Evolutionary conservation across 2,113 vertebrate species (phyloP).

Genomic region (Halcyon senegalensis): DNA sequence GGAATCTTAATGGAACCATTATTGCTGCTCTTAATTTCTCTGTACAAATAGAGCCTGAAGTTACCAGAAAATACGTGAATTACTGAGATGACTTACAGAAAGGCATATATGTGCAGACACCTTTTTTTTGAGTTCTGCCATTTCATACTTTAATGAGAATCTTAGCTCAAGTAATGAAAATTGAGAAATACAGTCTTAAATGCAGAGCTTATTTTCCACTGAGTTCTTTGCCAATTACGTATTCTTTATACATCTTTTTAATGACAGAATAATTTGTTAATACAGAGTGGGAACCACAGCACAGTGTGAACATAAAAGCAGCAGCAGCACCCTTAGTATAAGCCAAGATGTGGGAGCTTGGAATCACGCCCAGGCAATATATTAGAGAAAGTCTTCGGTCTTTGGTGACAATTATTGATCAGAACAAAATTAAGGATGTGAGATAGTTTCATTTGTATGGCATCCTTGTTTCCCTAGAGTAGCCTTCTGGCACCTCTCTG

Average conservation of each 20-base stretch:
- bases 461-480: background rate
- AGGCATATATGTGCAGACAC: background rate
- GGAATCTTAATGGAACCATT: background rate
- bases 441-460: background rate
- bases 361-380: background rate
- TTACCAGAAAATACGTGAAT: background rate
- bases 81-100: background rate
- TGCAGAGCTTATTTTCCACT: background rate
- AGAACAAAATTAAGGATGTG: constrained; percentile 22
- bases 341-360: constrained; percentile 46
- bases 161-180: constrained; percentile 19
- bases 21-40: background rate
- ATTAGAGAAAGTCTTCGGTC: constrained; percentile 13
- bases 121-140: background rate
- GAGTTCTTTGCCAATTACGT: constrained; percentile 18
- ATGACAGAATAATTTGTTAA: constrained; percentile 33
- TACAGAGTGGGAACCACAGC: constrained; percentile 12
- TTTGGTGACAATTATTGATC: constrained; percentile 27
- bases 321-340: background rate
- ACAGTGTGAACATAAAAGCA: constrained; percentile 38
- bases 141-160: constrained; percentile 30
- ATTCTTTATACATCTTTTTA: background rate
- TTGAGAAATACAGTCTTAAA: background rate
- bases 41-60: background rate
- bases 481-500: background rate